A percentile compares a stretch with the other conserved stretches of the same genome.
Evolutionary conservation across 2,113 vertebrate species (phyloP).

Genomic region (Muscicapa adusta): DNA sequence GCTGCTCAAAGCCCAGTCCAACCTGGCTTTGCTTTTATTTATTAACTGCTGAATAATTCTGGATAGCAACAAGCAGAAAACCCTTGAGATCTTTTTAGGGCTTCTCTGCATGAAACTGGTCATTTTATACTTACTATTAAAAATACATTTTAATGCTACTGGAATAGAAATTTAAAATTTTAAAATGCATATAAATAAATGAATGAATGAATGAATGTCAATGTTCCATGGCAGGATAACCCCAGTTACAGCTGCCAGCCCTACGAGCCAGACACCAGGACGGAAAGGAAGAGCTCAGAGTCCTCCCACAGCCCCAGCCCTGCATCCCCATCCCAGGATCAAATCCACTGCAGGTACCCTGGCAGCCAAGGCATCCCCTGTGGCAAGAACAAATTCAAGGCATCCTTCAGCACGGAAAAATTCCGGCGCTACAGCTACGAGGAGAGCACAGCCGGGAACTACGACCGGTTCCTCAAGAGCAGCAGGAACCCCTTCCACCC

Average conservation of each 20-base stretch:
- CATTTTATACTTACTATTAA: neutral
- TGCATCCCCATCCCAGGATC: conserved; percentile 69
- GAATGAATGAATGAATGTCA: neutral
- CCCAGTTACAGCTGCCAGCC: conserved; percentile 66
- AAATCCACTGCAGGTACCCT: conserved; percentile 54
- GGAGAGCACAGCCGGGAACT: conserved; percentile 53
- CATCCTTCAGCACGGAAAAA: conserved; percentile 62
- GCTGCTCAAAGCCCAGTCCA: neutral
- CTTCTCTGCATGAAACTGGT: neutral
- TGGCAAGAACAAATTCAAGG: conserved; percentile 51
- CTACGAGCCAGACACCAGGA: conserved; percentile 56
- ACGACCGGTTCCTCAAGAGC: conserved; percentile 64
- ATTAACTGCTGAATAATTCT: neutral
- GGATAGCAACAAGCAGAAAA: neutral
- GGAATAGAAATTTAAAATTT: fast-evolving
- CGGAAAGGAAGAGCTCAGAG: conserved; percentile 66
- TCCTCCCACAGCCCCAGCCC: conserved; percentile 75
- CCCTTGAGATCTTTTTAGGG: neutral
- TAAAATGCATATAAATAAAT: no score
- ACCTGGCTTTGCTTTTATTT: neutral
- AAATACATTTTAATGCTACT: neutral
- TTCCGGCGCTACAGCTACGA: conserved; percentile 78
- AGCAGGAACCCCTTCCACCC: conserved; percentile 79
- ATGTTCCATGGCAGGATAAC: conserved; percentile 61
- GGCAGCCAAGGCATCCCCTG: neutral